Evolutionary conservation across 2,113 vertebrate species (phyloP).

Genomic region (Lamprotornis superbus): DNA sequence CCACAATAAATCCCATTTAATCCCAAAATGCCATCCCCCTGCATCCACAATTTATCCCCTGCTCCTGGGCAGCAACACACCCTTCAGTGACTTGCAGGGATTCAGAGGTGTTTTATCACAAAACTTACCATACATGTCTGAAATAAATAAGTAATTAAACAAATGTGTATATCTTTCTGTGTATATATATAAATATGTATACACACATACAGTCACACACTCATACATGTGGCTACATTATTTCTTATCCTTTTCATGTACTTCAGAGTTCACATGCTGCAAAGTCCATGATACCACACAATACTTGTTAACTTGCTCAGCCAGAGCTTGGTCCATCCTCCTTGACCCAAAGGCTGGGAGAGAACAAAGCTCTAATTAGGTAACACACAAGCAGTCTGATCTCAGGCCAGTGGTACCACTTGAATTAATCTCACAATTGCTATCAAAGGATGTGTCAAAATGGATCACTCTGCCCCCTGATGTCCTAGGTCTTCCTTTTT

Average conservation of each 20-base stretch:
- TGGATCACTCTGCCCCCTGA: neutral
- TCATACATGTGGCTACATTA: neutral
- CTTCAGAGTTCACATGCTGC: neutral
- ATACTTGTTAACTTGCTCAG: neutral
- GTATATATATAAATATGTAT: too few species aligned
- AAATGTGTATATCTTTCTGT: too few species aligned
- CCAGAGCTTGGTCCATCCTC: rapidly evolving
- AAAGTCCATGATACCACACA: rapidly evolving
- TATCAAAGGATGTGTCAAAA: neutral
- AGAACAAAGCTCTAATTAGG: neutral
- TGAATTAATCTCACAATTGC: neutral
- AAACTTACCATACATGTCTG: neutral
- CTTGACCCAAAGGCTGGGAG: neutral
- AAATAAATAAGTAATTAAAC: too few species aligned
- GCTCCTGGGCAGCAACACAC: neutral
- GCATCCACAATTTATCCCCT: neutral
- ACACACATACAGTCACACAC: rapidly evolving
- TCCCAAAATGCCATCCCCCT: neutral
- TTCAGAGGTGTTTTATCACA: neutral
- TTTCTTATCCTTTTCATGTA: neutral
- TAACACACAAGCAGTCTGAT: rapidly evolving
- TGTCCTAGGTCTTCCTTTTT: neutral
- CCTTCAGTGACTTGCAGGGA: neutral
- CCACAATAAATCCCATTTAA: neutral
- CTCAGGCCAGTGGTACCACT: neutral